These are phyloP conservation scores for Antechinus stuartii DNA, from an alignment of 2,113 vertebrate species.

Conservation along the genomic window DNA sequence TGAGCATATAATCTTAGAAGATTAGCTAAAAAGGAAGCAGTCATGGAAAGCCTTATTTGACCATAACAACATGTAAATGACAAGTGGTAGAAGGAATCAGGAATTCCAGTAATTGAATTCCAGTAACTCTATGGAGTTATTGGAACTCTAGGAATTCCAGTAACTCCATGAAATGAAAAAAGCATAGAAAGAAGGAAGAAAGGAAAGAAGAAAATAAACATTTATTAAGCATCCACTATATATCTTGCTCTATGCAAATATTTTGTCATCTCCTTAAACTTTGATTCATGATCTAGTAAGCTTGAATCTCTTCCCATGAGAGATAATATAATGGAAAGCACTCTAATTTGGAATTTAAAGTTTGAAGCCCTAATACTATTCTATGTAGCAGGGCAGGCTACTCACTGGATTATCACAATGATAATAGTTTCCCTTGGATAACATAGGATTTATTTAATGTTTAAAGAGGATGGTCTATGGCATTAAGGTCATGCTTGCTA, in stretches of 20 bases:
- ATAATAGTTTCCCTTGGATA: not conserved
- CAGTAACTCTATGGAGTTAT: no score
- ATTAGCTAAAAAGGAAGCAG: not conserved
- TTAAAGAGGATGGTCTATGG: not conserved
- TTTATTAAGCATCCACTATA: no score
- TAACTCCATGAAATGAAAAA: not conserved
- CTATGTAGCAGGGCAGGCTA: not conserved
- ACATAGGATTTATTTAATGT: not conserved
- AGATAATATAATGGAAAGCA: no score
- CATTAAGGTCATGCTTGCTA: not conserved
- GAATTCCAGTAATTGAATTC: not conserved
- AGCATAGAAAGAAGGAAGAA: not conserved
- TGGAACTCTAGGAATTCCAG: no score
- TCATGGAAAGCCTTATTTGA: not conserved
- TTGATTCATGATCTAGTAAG: no score
- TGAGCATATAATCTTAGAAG: not conserved
- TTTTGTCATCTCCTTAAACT: no score
- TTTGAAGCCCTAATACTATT: not conserved
- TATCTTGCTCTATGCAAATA: no score
- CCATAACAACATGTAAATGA: not conserved
- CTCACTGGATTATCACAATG: not conserved
- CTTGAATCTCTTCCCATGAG: no score
- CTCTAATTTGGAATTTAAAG: no score
- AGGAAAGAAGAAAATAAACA: no score
- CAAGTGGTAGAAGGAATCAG: not conserved